Percentiles rank a stretch among this genome's conserved stretches.
phyloP scores from a whole-genome alignment of 2,797 vertebrate genomes.

The Babyrousa celebensis region DNA sequence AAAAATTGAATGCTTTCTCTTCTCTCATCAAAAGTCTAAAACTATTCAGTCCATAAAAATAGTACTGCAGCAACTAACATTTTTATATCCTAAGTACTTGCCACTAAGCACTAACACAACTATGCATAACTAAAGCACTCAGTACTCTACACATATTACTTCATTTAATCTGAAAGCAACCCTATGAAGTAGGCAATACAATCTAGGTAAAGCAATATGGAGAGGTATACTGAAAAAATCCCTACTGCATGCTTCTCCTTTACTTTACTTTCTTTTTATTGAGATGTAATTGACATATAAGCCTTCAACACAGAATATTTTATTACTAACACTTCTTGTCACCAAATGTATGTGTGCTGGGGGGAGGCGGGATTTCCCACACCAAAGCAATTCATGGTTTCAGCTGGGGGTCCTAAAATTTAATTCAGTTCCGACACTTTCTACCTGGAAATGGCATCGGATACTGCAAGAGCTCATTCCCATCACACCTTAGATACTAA shows the following conservation, averaged over 20 bases:
- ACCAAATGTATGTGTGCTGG: background rate
- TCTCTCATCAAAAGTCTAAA: background rate
- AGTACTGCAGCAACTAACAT: background rate
- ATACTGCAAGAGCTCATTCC: background rate
- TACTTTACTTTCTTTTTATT: background rate
- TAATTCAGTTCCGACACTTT: background rate
- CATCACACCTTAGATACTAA: background rate
- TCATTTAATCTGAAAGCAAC: conserved; percentile 1
- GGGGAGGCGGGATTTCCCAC: background rate
- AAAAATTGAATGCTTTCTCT: background rate
- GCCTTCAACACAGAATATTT: background rate
- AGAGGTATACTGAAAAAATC: background rate
- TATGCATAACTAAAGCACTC: background rate
- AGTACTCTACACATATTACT: background rate
- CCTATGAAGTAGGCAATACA: background rate
- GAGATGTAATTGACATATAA: background rate
- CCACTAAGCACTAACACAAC: background rate
- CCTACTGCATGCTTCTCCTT: background rate
- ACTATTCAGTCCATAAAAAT: background rate
- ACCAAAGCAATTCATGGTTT: background rate
- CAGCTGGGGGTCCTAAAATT: background rate
- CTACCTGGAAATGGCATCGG: background rate
- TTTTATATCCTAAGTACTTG: background rate
- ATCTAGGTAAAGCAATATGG: background rate
- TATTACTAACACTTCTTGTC: background rate